Evolutionary conservation across 2,888 invertebrate genomes (phyloP).

Genomic region (Achlya flavicornis): DNA sequence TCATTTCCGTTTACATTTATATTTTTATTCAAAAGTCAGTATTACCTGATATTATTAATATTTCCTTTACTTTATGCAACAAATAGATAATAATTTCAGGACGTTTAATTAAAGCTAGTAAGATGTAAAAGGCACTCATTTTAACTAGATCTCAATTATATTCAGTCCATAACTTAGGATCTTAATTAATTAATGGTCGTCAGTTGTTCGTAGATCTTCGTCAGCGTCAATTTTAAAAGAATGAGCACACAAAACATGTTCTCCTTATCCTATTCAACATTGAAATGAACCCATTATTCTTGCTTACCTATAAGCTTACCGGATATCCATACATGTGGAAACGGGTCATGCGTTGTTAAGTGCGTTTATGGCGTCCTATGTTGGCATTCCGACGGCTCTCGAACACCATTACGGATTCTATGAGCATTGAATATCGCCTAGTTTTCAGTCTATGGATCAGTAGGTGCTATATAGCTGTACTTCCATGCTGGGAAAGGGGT

Average conservation of each 20-base stretch:
- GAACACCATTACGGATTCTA: constrained; percentile 55
- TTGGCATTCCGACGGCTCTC: constrained; percentile 41
- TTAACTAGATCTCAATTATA: not conserved
- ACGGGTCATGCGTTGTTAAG: constrained; percentile 62
- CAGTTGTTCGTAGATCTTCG: not conserved
- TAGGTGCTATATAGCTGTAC: constrained; percentile 31
- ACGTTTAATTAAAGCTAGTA: not conserved
- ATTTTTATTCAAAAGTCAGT: no score
- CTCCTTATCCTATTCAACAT: constrained; percentile 43
- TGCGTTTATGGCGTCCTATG: constrained; percentile 43
- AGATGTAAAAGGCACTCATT: no score
- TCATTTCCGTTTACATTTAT: not conserved
- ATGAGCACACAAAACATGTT: constrained; percentile 25
- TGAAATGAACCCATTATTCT: constrained; percentile 60
- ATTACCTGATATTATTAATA: not conserved
- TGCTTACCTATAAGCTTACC: constrained; percentile 55
- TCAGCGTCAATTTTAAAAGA: constrained; percentile 26
- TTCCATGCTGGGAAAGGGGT: constrained; percentile 28
- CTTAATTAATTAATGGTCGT: no score
- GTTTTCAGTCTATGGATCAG: constrained; percentile 32
- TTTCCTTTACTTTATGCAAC: not conserved
- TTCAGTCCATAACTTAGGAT: not conserved
- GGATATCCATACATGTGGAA: constrained; percentile 76
- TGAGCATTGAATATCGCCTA: constrained; percentile 51
- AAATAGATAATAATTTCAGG: no score